Conservation (phyloP, 1,140 invertebrate genomes). For the Cydia fagiglandana region DNA sequence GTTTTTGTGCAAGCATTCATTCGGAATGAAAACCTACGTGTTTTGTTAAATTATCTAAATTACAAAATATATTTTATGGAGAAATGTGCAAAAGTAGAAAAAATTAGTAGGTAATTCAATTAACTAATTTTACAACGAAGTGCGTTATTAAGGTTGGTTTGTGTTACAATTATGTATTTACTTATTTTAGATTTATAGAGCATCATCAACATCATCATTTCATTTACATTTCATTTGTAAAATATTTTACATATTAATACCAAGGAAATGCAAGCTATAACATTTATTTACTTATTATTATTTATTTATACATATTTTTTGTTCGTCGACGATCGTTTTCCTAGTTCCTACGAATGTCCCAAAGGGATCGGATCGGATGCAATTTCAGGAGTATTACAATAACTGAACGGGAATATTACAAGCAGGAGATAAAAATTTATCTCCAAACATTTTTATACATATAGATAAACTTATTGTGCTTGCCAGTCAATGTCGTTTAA, state of each 20-base stretch:
- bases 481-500: too few species aligned
- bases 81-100: not conserved
- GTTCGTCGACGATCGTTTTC: not conserved
- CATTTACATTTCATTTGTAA: too few species aligned
- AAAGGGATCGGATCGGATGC: constrained; percentile 51
- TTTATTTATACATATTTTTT: not conserved
- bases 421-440: constrained; percentile 47
- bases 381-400: constrained; percentile 50
- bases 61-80: not conserved
- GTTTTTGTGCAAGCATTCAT: constrained; percentile 20
- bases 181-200: too few species aligned
- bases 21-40: not conserved
- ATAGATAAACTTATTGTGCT: too few species aligned
- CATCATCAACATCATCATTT: too few species aligned
- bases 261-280: too few species aligned
- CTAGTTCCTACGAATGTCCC: constrained; percentile 49
- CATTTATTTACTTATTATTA: too few species aligned
- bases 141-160: too few species aligned
- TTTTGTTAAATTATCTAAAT: not conserved
- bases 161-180: too few species aligned
- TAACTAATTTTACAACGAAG: too few species aligned
- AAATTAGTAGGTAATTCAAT: too few species aligned
- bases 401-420: constrained; percentile 57
- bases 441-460: constrained; percentile 35
- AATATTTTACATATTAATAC: too few species aligned